phyloP scores from a whole-genome alignment of 2,113 vertebrate species.

The Isichthys henryi region DNA sequence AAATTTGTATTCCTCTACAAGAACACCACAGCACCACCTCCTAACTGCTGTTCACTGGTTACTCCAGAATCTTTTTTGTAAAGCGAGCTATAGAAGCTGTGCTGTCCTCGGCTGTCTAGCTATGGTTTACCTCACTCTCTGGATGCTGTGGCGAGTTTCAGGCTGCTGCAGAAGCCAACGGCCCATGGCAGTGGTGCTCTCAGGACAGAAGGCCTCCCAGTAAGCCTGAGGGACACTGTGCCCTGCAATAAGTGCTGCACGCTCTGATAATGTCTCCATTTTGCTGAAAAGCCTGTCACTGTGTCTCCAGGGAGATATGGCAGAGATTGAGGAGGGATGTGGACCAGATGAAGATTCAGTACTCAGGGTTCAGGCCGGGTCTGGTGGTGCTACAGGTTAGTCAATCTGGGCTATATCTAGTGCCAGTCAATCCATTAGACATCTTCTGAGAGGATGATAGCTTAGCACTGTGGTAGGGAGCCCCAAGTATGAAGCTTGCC shows the following conservation, averaged over 20 bases:
- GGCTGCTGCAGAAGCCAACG: conserved; percentile 20
- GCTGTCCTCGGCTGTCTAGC: not conserved
- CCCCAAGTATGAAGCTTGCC: not conserved
- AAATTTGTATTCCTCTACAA: not conserved
- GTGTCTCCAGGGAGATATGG: conserved; percentile 72
- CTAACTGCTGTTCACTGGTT: not conserved
- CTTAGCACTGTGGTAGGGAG: not conserved
- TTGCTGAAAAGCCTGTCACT: conserved; percentile 10
- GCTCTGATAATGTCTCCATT: not conserved
- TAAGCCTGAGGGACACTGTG: conserved; percentile 34
- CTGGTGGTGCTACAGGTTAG: conserved; percentile 89
- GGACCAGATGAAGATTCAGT: conserved; percentile 66
- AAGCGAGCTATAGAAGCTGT: not conserved
- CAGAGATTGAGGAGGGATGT: conserved; percentile 78
- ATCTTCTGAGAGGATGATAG: not conserved
- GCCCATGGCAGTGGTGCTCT: conserved; percentile 49
- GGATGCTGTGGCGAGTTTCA: not conserved
- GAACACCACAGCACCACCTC: not conserved
- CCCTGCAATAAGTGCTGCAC: not conserved
- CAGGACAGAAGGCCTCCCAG: conserved; percentile 53
- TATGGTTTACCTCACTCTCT: not conserved
- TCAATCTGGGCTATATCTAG: not conserved
- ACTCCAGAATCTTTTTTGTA: not conserved
- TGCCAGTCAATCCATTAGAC: not conserved
- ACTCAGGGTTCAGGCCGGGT: conserved; percentile 78